A percentile compares a stretch with the other conserved stretches of the same genome.
phyloP scores from a whole-genome alignment of 1,140 invertebrate genomes.

The Drosophila sp. region DNA sequence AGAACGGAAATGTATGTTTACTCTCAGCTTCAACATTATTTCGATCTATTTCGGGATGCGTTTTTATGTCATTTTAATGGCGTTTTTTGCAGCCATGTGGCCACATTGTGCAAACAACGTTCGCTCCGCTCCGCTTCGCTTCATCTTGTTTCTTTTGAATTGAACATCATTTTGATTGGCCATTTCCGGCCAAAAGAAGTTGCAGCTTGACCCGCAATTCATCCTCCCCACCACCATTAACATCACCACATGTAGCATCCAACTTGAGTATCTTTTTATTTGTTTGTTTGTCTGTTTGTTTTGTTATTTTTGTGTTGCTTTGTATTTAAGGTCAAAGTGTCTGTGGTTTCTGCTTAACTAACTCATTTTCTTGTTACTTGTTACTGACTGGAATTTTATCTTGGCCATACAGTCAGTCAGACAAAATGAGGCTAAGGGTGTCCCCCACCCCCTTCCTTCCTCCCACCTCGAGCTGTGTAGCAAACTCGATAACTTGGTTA shows the following conservation, averaged over 20 bases:
- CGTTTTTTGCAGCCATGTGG: conserved; percentile 36
- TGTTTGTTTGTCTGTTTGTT: neutral
- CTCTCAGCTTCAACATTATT: neutral
- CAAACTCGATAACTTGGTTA: conserved; percentile 9
- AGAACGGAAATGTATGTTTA: conserved; percentile 18
- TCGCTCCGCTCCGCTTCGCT: neutral
- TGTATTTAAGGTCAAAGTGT: conserved; percentile 28
- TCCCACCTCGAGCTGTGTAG: neutral
- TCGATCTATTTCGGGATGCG: conserved; percentile 35
- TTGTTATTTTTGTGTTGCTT: conserved; percentile 5
- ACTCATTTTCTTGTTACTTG: neutral
- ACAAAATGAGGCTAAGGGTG: conserved; percentile 48
- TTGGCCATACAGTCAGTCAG: conserved; percentile 31
- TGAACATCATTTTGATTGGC: conserved; percentile 30
- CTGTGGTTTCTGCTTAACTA: neutral
- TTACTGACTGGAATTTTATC: conserved; percentile 51
- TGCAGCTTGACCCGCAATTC: conserved; percentile 7
- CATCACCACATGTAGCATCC: neutral
- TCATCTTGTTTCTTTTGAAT: conserved; percentile 17
- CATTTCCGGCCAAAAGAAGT: conserved; percentile 23
- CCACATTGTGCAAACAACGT: conserved; percentile 17
- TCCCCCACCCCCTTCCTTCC: conserved; percentile 9
- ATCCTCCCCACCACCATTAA: neutral
- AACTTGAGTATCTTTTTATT: neutral
- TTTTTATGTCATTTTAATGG: conserved; percentile 39